phyloP scores from a whole-genome alignment of 2,888 invertebrate genomes.

The Quadroppia sp. region DNA sequence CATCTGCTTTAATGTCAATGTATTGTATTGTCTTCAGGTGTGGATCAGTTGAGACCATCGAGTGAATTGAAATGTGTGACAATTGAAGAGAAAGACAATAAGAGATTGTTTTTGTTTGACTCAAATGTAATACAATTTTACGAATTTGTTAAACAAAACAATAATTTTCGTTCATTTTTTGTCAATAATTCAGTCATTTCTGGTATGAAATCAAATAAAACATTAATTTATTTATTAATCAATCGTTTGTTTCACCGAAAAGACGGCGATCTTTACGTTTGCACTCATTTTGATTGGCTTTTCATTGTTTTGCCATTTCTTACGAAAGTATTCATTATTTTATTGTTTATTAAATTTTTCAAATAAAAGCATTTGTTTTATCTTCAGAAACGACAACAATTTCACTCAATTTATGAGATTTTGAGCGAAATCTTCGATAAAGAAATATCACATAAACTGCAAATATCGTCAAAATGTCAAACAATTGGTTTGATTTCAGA shows the following conservation, averaged over 20 bases:
- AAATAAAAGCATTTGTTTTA: background rate
- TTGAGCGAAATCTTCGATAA: slow-evolving; percentile 19
- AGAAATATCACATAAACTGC: background rate
- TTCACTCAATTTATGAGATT: slow-evolving; percentile 23
- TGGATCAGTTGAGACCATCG: background rate
- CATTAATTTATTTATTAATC: too few relatives aligned
- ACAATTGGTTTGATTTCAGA: background rate
- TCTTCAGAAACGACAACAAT: slow-evolving; percentile 24
- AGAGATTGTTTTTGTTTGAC: background rate
- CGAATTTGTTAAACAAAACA: background rate
- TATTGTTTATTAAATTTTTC: background rate
- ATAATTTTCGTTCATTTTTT: background rate
- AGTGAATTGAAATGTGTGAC: background rate
- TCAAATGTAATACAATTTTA: background rate
- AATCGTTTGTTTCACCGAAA: background rate
- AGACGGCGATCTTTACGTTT: slow-evolving; percentile 35
- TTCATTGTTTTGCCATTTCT: slow-evolving; percentile 36
- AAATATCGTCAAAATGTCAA: background rate
- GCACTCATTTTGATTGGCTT: slow-evolving; percentile 33
- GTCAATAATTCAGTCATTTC: background rate
- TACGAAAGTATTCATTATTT: slow-evolving; percentile 15
- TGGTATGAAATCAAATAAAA: background rate
- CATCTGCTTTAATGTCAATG: too few relatives aligned
- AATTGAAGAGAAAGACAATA: background rate
- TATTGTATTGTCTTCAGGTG: background rate